These are phyloP conservation scores for Netelia melanura DNA, from an alignment of 2,888 invertebrate species.

Conservation along the genomic window DNA sequence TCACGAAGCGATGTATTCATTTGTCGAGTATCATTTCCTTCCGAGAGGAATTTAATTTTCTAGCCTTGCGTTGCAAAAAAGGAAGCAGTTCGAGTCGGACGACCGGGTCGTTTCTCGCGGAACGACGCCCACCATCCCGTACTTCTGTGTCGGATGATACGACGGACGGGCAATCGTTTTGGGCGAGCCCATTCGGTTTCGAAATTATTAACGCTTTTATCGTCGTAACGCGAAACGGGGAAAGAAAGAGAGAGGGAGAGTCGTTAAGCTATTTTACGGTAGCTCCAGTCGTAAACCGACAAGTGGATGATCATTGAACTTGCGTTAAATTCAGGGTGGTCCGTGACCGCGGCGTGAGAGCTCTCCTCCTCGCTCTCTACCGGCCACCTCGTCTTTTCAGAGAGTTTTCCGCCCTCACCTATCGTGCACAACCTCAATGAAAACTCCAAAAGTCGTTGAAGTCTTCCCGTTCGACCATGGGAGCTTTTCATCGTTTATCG, in stretches of 20 bases:
- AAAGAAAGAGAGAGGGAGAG: conserved; percentile 11
- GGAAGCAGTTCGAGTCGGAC: neutral
- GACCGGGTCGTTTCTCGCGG: neutral
- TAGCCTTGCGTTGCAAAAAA: neutral
- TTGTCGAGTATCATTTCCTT: conserved; percentile 11
- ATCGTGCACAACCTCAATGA: conserved; percentile 72
- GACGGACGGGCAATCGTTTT: neutral
- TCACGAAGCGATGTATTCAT: conserved; percentile 31
- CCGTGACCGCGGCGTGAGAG: conserved; percentile 48
- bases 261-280: conserved; percentile 70
- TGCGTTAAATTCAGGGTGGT: conserved; percentile 71
- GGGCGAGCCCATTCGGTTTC: conserved; percentile 48
- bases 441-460: conserved; percentile 76
- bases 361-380: neutral
- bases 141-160: neutral
- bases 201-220: conserved; percentile 72
- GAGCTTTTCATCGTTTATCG: conserved; percentile 69
- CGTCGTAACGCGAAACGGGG: conserved; percentile 62
- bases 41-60: neutral
- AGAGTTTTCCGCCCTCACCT: conserved; percentile 42
- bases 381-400: conserved; percentile 40
- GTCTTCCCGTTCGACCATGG: conserved; percentile 57
- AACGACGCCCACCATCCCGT: neutral
- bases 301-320: conserved; percentile 80
- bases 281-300: conserved; percentile 75